Percentiles rank a stretch among this genome's conserved stretches.
Evolutionary conservation across 2,888 invertebrate species (phyloP).

Genomic region (Liodrosophila aerea): DNA sequence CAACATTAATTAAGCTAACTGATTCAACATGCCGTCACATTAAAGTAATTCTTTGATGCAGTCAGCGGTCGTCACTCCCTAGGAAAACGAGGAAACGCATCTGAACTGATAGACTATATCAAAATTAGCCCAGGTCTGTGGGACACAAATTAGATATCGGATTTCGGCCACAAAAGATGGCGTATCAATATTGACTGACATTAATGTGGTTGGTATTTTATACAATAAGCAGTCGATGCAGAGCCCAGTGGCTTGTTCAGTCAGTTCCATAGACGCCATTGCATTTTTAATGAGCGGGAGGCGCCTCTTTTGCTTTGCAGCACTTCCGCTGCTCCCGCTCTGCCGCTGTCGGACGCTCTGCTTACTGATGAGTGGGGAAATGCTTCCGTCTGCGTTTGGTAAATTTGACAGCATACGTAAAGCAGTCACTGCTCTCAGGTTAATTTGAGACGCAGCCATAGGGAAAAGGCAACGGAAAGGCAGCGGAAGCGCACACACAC

Average conservation of each 20-base stretch:
- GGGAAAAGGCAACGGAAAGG: constrained; percentile 59
- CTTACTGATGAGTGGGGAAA: constrained; percentile 66
- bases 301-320: constrained; percentile 53
- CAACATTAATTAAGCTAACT: no score
- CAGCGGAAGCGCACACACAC: constrained; percentile 47
- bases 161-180: constrained; percentile 5
- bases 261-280: constrained; percentile 40
- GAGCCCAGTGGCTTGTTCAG: not conserved
- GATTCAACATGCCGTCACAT: no score
- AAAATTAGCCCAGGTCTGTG: no score
- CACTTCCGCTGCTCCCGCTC: constrained; percentile 55
- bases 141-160: no score
- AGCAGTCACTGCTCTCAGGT: constrained; percentile 54
- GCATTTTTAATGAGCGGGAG: constrained; percentile 77
- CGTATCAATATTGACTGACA: constrained; percentile 67
- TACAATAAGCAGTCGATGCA: constrained; percentile 53
- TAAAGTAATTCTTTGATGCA: no score
- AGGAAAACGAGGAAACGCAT: no score
- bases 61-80: no score
- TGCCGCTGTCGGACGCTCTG: constrained; percentile 1
- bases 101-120: no score
- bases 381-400: constrained; percentile 63
- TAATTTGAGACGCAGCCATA: constrained; percentile 63
- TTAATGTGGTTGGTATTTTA: constrained; percentile 62
- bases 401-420: constrained; percentile 62